These are phyloP conservation scores for Amaurobius ferox DNA, from an alignment of 2,888 invertebrate genomes.

Conservation along the genomic window DNA sequence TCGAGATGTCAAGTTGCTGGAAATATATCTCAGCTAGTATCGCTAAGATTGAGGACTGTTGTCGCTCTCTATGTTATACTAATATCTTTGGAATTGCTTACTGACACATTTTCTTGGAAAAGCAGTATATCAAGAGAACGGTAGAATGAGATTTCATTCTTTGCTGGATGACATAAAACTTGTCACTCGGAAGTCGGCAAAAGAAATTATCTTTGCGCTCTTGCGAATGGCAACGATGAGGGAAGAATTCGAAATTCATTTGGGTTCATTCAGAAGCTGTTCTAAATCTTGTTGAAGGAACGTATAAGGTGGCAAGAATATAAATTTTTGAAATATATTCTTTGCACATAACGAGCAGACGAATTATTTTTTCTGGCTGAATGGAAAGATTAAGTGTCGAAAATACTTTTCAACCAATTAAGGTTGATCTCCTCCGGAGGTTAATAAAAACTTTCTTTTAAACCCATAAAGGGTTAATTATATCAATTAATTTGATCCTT, in stretches of 20 bases:
- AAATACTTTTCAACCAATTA: no score
- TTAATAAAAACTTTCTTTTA: no score
- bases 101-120: constrained; percentile 31
- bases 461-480: no score
- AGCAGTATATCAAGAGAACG: not conserved
- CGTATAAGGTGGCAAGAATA: not conserved
- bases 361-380: not conserved
- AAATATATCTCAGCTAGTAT: constrained; percentile 35
- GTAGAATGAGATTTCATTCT: constrained; percentile 15
- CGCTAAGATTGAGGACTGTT: constrained; percentile 48
- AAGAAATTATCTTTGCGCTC: not conserved
- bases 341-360: not conserved
- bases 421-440: no score
- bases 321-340: not conserved
- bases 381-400: no score
- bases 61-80: constrained; percentile 51
- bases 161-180: not conserved
- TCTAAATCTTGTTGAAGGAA: not conserved
- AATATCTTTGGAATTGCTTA: constrained; percentile 57
- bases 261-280: not conserved
- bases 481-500: no score
- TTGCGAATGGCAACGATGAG: not conserved
- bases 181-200: not conserved
- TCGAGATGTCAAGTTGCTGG: not conserved
- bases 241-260: not conserved